Evolutionary conservation across 2,888 invertebrate species (phyloP), one percentile per base, ranked within the genome.

Genomic region (Athetis lepigone): DNA sequence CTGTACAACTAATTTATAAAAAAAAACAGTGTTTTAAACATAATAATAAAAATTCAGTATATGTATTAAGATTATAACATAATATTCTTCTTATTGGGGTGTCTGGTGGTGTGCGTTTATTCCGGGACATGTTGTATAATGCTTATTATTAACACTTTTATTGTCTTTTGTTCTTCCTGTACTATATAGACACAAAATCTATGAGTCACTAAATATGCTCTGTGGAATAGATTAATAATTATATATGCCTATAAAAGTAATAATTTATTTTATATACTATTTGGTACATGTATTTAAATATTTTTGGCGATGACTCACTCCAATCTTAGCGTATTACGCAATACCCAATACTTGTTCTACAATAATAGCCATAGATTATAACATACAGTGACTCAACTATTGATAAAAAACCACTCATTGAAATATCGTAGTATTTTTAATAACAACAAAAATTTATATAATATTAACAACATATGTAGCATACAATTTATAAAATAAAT

Each of bases 271-370:
- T 68, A 77, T 68, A 77, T 76, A 80, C 63, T 55, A 60, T 78
- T 70, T 64, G 70, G 71, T 79, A 84, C 75, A 74, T 73, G 79
- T 83, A 81, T 84, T 85, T 81, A 77, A 82, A 88, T 92, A 93
- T 91, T 91, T 92, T 91, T 40, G 88, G 85, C 75, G 86, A 78
- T 94, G 93, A 93, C 82, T 94, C 93, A 92, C 79, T 47, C 62
- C 65, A 70, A 81, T 83, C 80, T 79, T 83, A 83, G 83, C 75
- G 85, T 85, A 89, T 94, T 92, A 92, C 92, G 93, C 88, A 92
- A 93, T 89, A 83, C 75, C 85, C 81, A 86, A 92, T 91, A 91
- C 88, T 85, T 87, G 92, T 92, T 90, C 89, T 88, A 88, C 88
- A 85, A 87, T 89, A 89, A 90, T 88, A 90, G 85, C 87, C 78